Evolutionary conservation across 2,113 vertebrate genomes (phyloP).

Genomic region (Neomonachus schauinslandi): DNA sequence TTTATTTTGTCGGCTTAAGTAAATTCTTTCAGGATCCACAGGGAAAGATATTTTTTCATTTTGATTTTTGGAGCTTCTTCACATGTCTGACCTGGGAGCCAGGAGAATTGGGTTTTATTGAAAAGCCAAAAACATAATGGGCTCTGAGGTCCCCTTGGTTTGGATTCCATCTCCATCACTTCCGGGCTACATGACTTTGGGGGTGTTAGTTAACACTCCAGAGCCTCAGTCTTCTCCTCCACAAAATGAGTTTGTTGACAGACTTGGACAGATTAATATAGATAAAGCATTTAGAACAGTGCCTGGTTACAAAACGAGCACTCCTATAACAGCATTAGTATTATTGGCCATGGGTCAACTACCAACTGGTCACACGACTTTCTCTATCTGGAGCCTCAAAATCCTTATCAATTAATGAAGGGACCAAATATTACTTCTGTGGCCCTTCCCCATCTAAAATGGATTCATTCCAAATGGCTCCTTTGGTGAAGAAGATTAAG

Average conservation of each 20-base stretch:
- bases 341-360: background rate
- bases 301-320: background rate
- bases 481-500: constrained; percentile 6
- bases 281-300: background rate
- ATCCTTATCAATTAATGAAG: background rate
- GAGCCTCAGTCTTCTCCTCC: background rate
- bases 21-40: background rate
- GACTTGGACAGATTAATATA: background rate
- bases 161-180: background rate
- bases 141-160: background rate
- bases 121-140: background rate
- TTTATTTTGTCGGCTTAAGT: background rate
- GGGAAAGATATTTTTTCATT: background rate
- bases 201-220: background rate
- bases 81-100: background rate
- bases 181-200: background rate
- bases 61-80: background rate
- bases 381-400: background rate
- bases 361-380: background rate
- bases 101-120: background rate
- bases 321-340: background rate
- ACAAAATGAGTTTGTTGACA: background rate
- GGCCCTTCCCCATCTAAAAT: background rate
- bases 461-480: background rate
- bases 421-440: background rate